Evolutionary conservation across 2,888 invertebrate genomes (phyloP).

Genomic region (Capitulum mitella): DNA sequence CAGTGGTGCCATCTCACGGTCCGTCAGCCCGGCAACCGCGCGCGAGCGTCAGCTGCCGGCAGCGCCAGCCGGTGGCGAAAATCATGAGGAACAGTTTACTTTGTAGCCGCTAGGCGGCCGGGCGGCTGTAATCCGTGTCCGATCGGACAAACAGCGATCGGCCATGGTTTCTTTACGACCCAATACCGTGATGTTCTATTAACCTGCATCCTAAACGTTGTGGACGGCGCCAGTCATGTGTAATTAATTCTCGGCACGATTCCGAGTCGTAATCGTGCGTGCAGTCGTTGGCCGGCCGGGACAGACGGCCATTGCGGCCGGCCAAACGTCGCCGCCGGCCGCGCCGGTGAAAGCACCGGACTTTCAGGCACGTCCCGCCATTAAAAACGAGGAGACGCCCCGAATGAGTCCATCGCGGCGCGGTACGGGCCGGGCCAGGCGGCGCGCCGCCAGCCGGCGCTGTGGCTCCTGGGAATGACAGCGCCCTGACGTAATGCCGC

Average conservation of each 20-base stretch:
- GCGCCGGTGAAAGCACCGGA: background rate
- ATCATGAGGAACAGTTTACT: background rate
- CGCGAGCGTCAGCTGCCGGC: background rate
- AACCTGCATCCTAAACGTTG: background rate
- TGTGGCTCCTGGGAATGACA: background rate
- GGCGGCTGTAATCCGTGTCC: background rate
- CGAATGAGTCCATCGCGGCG: background rate
- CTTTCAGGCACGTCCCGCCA: conserved; percentile 9
- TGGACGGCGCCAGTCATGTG: background rate
- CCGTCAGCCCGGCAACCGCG: too few relatives aligned
- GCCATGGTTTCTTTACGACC: background rate
- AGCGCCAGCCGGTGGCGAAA: background rate
- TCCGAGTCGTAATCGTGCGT: background rate
- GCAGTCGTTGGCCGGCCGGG: background rate
- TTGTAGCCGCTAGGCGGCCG: background rate
- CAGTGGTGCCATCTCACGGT: background rate
- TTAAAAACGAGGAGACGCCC: background rate
- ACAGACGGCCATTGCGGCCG: background rate
- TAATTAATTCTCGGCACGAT: background rate
- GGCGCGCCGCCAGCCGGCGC: background rate
- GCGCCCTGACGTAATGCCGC: too few relatives aligned
- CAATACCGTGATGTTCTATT: background rate
- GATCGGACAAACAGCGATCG: background rate
- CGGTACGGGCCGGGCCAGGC: background rate
- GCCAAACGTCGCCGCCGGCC: background rate